Conservation (phyloP, 2,888 invertebrate species). For the Euplexia lucipara region DNA sequence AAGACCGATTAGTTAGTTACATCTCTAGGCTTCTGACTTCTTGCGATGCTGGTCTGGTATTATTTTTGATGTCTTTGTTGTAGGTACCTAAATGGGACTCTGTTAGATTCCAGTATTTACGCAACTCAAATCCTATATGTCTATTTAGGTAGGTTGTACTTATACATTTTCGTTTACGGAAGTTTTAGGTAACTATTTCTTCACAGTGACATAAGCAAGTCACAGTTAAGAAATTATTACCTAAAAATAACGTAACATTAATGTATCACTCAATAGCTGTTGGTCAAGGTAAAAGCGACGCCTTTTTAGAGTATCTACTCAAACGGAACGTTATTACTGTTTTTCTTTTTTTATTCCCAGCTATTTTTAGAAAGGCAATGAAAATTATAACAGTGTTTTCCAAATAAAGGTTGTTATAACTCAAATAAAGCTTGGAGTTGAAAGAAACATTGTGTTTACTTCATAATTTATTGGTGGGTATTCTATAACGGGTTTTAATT, state of each 20-base stretch:
- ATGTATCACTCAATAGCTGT: conserved; percentile 1
- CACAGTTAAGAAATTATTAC: conserved; percentile 14
- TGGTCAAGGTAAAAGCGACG: conserved; percentile 19
- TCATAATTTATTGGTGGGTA: conserved; percentile 5
- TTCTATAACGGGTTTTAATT: conserved; percentile 10
- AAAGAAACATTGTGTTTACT: conserved; percentile 7
- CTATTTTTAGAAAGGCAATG: conserved; percentile 26
- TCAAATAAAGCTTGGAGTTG: conserved; percentile 4
- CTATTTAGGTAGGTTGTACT: background rate
- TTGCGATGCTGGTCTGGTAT: conserved; percentile 1
- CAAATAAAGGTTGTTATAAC: conserved; percentile 14
- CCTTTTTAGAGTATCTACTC: conserved; percentile 25
- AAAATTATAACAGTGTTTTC: conserved; percentile 8
- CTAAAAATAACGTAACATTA: conserved; percentile 30
- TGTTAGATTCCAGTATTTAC: background rate
- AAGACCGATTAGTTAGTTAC: background rate
- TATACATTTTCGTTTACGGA: conserved; percentile 6
- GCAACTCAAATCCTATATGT: background rate
- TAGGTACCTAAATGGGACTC: background rate
- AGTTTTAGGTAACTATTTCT: background rate
- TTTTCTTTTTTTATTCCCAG: conserved; percentile 19
- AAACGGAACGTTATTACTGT: conserved; percentile 42
- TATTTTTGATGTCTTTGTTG: conserved; percentile 3
- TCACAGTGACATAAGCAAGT: background rate
- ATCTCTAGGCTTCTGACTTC: conserved; percentile 1